These are phyloP conservation scores for Neotragus moschatus DNA, from an alignment of 2,113 vertebrate genomes.

Conservation along the genomic window DNA sequence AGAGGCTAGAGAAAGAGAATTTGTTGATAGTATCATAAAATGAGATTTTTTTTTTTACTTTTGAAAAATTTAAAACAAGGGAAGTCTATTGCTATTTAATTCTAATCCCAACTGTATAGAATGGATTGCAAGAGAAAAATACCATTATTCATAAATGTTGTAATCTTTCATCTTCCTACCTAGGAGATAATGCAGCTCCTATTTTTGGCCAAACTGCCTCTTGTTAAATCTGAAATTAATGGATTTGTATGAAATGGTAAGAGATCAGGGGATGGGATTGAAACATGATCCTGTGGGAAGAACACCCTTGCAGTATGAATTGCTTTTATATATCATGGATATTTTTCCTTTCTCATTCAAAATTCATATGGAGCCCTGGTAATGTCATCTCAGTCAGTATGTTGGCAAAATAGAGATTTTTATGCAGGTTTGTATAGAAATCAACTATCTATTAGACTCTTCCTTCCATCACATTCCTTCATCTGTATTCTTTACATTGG, in stretches of 20 bases:
- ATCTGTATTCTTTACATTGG: not conserved
- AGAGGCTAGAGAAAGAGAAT: not conserved
- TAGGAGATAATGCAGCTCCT: not conserved
- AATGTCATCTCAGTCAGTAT: not conserved
- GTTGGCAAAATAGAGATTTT: constrained; percentile 35
- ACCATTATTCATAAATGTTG: not conserved
- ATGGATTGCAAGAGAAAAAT: not conserved
- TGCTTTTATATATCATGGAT: not conserved
- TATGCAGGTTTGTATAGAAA: constrained; percentile 43
- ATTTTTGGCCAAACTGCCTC: not conserved
- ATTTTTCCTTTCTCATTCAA: not conserved
- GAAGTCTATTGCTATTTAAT: accelerated
- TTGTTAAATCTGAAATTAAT: constrained; percentile 42
- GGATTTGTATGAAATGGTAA: constrained; percentile 13
- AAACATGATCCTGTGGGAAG: not conserved
- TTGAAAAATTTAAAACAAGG: constrained; percentile 1
- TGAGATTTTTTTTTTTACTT: not conserved
- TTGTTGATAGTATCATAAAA: not conserved
- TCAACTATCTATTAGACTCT: not conserved
- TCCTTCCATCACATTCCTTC: not conserved
- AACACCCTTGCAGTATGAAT: not conserved
- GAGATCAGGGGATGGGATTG: not conserved
- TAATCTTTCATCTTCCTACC: not conserved
- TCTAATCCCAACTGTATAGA: constrained; percentile 11
- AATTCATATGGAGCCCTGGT: constrained; percentile 26